A percentile compares a stretch with the other conserved stretches of the same genome.
phyloP scores from a whole-genome alignment of 2,888 invertebrate genomes.

The Trypoxylon attenuatum region DNA sequence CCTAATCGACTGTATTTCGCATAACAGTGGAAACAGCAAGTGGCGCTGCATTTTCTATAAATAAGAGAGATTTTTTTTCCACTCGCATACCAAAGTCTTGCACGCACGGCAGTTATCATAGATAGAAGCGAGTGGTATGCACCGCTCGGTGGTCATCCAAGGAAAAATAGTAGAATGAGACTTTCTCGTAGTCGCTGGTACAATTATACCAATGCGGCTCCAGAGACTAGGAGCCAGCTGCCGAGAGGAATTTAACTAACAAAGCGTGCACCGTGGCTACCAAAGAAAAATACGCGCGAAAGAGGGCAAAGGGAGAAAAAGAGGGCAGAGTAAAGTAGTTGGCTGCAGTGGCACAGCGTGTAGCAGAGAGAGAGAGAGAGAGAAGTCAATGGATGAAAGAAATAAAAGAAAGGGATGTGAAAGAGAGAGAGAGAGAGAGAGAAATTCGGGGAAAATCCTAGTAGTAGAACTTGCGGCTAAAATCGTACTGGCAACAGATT shows the following conservation, averaged over 20 bases:
- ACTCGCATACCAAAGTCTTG: too few relatives aligned
- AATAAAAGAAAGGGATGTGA: not conserved
- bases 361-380: not conserved
- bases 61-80: too few relatives aligned
- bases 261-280: not conserved
- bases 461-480: constrained; percentile 22
- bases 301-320: not conserved
- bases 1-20: too few relatives aligned
- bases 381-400: not conserved
- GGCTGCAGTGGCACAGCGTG: not conserved
- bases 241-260: not conserved
- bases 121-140: too few relatives aligned
- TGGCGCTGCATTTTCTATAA: too few relatives aligned
- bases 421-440: not conserved
- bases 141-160: too few relatives aligned
- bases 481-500: constrained; percentile 19
- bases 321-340: not conserved
- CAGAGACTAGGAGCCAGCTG: too few relatives aligned
- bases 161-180: too few relatives aligned
- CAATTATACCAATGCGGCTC: too few relatives aligned
- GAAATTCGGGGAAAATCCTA: constrained; percentile 4
- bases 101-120: too few relatives aligned
- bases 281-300: not conserved
- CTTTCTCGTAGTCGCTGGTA: too few relatives aligned
- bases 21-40: too few relatives aligned